Base-by-base conservation (phyloP, 2,888 invertebrate genomes). In the Tuta absoluta region DNA sequence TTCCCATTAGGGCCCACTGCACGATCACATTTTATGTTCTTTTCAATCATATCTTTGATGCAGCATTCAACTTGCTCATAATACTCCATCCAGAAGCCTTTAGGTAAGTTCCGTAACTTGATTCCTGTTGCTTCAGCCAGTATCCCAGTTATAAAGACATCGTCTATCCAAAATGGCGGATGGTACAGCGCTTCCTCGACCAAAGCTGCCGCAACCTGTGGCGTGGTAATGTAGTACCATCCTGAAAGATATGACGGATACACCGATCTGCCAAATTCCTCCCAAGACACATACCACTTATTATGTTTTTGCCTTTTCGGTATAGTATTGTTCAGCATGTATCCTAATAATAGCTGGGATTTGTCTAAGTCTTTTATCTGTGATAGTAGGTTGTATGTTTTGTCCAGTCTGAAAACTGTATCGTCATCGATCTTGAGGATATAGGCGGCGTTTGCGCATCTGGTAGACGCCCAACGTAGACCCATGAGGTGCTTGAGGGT, bases 101-200 rank as follows among this genome's bases (percentile, higher is more conserved):
- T 56, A 7, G 56, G 56, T 33, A 56, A 12, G 28, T 56, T 17
- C 64, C 84, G 86, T 51, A 94, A 82, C 48, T 91, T 84, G n/a
- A 95, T 90, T 48, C 89, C 87, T 24, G 94, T 80, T 33, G 92
- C 86, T 63, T 93, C 86, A 8, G 95, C 92, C 37, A 98, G 84
- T 60, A 97, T 90, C 0, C 98, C 98, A 0, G 98, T 98, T 0
- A 98, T 86, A 80, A 95, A 95, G 56, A 96, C 95, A 80, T 98
- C 98, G 78, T 98, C 98, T 66, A 98, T 97, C 98, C 98, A 98
- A 86, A 98, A 98, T 74, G 95, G 96, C 19, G 93, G 88, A n/a
- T 93, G 87, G 41, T 85, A 79, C 37, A 86, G 78, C 0, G 94
- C 93, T 70, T 93, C 87, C 2, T 89, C 77, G 23, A 93, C 88